Percentiles rank a stretch among this genome's conserved stretches.
Conservation (phyloP, 2,888 invertebrate species). For the Drosophila barbarae region DNA sequence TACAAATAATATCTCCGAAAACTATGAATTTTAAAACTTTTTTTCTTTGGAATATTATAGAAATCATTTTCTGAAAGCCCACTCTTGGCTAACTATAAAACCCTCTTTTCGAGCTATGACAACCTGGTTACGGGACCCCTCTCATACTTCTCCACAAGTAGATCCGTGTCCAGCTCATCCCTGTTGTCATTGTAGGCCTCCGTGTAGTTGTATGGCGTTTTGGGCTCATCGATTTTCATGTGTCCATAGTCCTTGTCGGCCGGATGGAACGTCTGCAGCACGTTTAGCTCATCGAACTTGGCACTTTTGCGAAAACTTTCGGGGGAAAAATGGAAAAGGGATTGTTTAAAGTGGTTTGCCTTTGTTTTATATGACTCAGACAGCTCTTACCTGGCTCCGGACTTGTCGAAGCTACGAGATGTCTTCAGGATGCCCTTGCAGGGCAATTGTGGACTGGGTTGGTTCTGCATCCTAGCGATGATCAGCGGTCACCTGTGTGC, state of each 20-base stretch:
- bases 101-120: not conserved
- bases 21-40: not conserved
- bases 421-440: constrained; percentile 93
- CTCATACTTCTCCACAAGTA: constrained; percentile 87
- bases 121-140: not conserved
- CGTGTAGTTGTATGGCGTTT: constrained; percentile 90
- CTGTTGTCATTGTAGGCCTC: constrained; percentile 82
- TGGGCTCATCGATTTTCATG: constrained; percentile 99
- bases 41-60: not conserved
- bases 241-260: constrained; percentile 99
- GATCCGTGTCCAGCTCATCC: constrained; percentile 85
- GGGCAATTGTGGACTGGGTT: constrained; percentile 79
- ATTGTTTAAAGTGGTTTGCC: not conserved
- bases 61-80: constrained; percentile 4
- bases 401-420: constrained; percentile 92
- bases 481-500: constrained; percentile 7
- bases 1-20: not conserved
- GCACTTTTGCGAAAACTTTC: constrained; percentile 82
- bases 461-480: constrained; percentile 74
- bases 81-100: not conserved
- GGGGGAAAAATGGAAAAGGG: not conserved
- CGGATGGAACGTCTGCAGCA: constrained; percentile 98
- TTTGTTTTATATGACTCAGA: not conserved
- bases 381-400: constrained; percentile 78
- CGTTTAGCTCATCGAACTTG: constrained; percentile 99